Base-by-base conservation (phyloP, 2,888 invertebrate species). In the Phortica okadai region DNA sequence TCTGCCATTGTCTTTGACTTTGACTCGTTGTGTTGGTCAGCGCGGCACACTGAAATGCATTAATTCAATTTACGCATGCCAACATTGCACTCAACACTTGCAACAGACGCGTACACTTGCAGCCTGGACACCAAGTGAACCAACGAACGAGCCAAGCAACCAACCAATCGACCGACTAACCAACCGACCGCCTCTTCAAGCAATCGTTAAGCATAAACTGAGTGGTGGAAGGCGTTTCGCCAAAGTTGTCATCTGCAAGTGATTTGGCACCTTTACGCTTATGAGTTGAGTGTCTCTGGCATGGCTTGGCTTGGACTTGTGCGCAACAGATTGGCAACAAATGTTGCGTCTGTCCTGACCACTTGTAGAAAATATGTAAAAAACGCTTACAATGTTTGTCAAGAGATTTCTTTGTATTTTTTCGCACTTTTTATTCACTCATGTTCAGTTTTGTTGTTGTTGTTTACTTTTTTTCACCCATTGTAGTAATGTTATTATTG, bases 21-120 rank as follows among this genome's bases (percentile, higher is more conserved):
- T 64, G 86, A 86, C 81, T 8, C 14, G 50, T 50, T 44, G n/a
- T 44, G 67, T 16, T 59, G 59, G 59, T 21, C 59, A n/a, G 41
- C 41, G 41, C 11, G 33, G 33, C 33, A n/a, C 6, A 85, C 81
- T 81, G 84, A 86, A 88, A 88, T 88, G 88, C 86, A 86, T 88
- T 88, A 87, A 87, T 88, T 89, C 86, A 88, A 88, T 87, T 86
- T 87, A 87, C 88, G 86, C 86, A 88, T 87, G 88, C 88, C 82
- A 78, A 76, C 73, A 80, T 6, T 44, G 44, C 41, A 76, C 59
- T 54, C 64, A 74, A 62, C 74, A 77, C 76, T 50, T 64, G 67
- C 76, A 74, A 25, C 78, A 54, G 8, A 44, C 67, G 75, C 62
- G 78, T 76, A 78, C 85, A 87, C 86, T 87, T 85, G 88, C 84